Conservation (phyloP, 2,888 invertebrate genomes). For the Tholera decimalis region DNA sequence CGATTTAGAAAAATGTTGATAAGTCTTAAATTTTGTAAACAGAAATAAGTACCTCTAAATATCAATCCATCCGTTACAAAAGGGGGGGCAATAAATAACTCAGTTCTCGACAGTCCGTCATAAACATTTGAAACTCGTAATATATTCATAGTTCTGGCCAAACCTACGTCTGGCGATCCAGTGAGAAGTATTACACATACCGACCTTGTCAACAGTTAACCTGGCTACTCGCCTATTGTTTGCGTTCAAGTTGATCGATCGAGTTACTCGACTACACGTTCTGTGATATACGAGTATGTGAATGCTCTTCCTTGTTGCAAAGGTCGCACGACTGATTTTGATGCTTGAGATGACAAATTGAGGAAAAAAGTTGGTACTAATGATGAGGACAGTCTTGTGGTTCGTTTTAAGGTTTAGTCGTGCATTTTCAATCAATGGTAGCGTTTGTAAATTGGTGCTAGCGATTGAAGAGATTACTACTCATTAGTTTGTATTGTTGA, state of each 20-base stretch:
- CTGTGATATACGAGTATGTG: conserved; percentile 49
- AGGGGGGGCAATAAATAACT: conserved; percentile 25
- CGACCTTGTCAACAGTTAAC: conserved; percentile 67
- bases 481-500: background rate
- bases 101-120: conserved; percentile 33
- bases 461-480: background rate
- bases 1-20: background rate
- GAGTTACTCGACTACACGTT: conserved; percentile 53
- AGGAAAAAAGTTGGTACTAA: conserved; percentile 32
- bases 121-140: conserved; percentile 33
- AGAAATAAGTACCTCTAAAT: conserved; percentile 33
- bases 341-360: conserved; percentile 44
- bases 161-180: conserved; percentile 41
- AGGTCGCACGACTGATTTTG: conserved; percentile 40
- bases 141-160: conserved; percentile 49
- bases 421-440: conserved; percentile 17
- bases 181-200: conserved; percentile 64
- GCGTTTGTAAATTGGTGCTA: background rate
- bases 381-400: background rate
- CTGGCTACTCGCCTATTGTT: conserved; percentile 54
- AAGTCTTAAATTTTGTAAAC: background rate
- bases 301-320: conserved; percentile 59
- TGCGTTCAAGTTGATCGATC: conserved; percentile 65
- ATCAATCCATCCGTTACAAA: conserved; percentile 17
- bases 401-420: conserved; percentile 1